Percentiles rank a stretch among this genome's conserved stretches.
Conservation (phyloP, 1,140 invertebrate species). For the Manduca sexta region DNA sequence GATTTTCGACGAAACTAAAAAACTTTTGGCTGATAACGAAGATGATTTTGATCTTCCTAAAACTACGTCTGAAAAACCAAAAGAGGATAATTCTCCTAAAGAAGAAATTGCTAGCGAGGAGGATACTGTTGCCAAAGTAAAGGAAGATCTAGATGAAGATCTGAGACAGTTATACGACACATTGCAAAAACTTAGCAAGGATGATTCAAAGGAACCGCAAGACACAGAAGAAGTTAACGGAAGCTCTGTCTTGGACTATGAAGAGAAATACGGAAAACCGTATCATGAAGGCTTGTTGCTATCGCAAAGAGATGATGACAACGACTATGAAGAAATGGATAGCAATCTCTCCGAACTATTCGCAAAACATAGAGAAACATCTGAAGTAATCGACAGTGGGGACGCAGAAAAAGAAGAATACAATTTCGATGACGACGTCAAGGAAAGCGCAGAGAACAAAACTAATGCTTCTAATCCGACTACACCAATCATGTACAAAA, state of each 20-base stretch:
- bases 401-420: background rate
- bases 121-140: slow-evolving; percentile 25
- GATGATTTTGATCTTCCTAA: slow-evolving; percentile 2
- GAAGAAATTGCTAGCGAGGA: slow-evolving; percentile 4
- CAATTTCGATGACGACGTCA: slow-evolving; percentile 7
- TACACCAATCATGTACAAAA: slow-evolving; percentile 17
- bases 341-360: slow-evolving; percentile 16
- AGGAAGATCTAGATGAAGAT: slow-evolving; percentile 35
- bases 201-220: slow-evolving; percentile 6
- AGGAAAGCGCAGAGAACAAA: slow-evolving; percentile 6
- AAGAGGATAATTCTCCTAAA: background rate
- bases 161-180: slow-evolving; percentile 36
- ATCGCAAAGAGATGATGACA: slow-evolving; percentile 1
- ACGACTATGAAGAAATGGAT: slow-evolving; percentile 31
- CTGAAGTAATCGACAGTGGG: slow-evolving; percentile 10
- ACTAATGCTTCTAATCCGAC: too few relatives aligned
- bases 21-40: slow-evolving; percentile 8
- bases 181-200: slow-evolving; percentile 31
- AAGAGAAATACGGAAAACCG: slow-evolving; percentile 11
- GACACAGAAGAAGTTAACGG: slow-evolving; percentile 13
- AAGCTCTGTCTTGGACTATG: slow-evolving; percentile 10
- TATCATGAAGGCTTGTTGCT: slow-evolving; percentile 9
- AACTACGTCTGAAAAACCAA: background rate
- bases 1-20: slow-evolving; percentile 13
- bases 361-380: background rate